Percentiles rank a stretch among this genome's conserved stretches.
Evolutionary conservation across 2,113 vertebrate species (phyloP).

Genomic region (Pholis gunnellus): DNA sequence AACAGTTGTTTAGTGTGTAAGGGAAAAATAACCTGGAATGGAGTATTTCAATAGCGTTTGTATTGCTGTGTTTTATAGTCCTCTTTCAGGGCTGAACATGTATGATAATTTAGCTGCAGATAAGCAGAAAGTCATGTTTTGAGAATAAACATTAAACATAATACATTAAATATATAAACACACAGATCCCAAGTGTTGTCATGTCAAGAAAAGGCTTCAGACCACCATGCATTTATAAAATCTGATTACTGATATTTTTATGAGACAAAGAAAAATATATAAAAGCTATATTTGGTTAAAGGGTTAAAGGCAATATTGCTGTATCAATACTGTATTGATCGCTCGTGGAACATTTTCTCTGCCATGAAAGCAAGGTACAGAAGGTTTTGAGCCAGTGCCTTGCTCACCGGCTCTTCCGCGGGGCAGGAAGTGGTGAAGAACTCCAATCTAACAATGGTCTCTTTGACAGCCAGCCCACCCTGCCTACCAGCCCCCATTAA

Average conservation of each 20-base stretch:
- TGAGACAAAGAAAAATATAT: neutral
- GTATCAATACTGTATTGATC: conserved; percentile 23
- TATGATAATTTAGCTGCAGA: neutral
- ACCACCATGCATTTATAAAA: neutral
- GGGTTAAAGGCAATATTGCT: neutral
- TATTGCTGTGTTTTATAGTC: neutral
- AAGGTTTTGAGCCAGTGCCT: neutral
- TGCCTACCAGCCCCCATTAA: conserved; percentile 18
- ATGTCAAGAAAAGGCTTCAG: neutral
- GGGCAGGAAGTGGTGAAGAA: conserved; percentile 18
- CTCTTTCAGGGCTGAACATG: neutral
- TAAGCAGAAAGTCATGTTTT: neutral
- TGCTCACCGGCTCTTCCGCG: neutral
- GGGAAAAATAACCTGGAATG: neutral
- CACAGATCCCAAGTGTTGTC: neutral
- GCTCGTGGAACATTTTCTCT: neutral
- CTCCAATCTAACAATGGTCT: conserved; percentile 23
- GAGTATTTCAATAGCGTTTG: neutral
- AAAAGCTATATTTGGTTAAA: neutral
- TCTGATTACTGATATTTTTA: conserved; percentile 2
- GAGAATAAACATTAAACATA: conserved; percentile 2
- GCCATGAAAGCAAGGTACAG: neutral
- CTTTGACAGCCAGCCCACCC: conserved; percentile 37
- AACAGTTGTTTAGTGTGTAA: neutral
- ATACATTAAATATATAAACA: neutral